Conservation (phyloP, 2,113 vertebrate species). For the Megaceryle maxima region DNA sequence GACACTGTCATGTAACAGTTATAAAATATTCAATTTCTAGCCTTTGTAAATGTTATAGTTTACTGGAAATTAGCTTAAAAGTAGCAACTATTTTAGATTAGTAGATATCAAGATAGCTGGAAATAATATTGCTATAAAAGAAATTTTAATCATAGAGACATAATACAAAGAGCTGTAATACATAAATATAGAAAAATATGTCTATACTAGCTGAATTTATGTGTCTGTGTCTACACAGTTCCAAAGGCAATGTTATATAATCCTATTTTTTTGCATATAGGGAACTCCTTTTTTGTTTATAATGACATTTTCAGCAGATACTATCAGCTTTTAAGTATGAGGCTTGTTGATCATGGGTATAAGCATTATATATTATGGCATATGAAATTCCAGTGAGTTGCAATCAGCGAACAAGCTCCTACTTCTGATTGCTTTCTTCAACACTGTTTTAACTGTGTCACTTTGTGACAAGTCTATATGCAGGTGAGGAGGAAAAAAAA, state of each 20-base stretch:
- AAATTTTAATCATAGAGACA: not conserved
- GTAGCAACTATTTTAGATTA: not conserved
- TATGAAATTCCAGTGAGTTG: not conserved
- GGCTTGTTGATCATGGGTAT: not conserved
- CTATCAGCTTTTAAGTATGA: not conserved
- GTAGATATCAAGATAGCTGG: not conserved
- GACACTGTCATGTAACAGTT: not conserved
- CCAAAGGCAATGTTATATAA: not conserved
- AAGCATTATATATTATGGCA: not conserved
- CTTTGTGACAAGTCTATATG: not conserved
- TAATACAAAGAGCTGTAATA: not conserved
- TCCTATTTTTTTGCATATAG: not conserved
- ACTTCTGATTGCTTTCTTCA: not conserved
- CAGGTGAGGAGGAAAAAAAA: not conserved
- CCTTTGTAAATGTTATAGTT: not conserved
- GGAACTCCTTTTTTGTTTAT: not conserved
- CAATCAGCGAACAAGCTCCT: not conserved
- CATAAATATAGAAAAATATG: not conserved
- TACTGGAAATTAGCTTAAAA: not conserved
- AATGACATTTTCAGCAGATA: not conserved
- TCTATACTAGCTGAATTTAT: not conserved
- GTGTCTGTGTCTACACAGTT: not conserved
- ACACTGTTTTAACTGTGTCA: not conserved
- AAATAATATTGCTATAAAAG: not conserved
- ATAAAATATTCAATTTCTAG: constrained; percentile 5